Percentiles rank a stretch among this genome's conserved stretches.
These are phyloP conservation scores for Andrena minutula DNA, from an alignment of 2,888 invertebrate genomes.

Conservation along the genomic window DNA sequence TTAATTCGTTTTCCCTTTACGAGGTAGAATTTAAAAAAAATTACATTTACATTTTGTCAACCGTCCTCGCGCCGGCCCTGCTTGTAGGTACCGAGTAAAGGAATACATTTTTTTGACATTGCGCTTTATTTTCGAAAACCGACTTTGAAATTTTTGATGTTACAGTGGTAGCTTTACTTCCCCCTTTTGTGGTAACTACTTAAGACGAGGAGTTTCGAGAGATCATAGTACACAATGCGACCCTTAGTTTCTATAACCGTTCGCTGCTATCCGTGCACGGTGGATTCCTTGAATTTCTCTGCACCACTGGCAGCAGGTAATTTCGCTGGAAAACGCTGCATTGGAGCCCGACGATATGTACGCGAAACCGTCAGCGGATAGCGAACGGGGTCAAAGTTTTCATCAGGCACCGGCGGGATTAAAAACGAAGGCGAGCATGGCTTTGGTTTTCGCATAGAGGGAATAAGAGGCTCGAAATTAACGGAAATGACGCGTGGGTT, in stretches of 20 bases:
- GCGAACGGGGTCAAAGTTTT: constrained; percentile 39
- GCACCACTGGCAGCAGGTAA: constrained; percentile 3
- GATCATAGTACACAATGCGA: neutral
- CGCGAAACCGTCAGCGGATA: constrained; percentile 11
- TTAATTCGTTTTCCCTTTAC: too few species aligned
- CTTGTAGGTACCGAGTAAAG: too few species aligned
- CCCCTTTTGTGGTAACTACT: too few species aligned
- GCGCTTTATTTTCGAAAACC: too few species aligned
- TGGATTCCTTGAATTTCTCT: neutral
- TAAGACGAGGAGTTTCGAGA: too few species aligned
- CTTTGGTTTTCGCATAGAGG: neutral
- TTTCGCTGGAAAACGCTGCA: constrained; percentile 10
- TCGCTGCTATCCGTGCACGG: neutral
- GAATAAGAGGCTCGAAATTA: neutral
- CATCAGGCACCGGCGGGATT: constrained; percentile 38
- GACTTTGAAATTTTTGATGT: too few species aligned
- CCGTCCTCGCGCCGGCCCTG: too few species aligned
- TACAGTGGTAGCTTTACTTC: too few species aligned
- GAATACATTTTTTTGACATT: too few species aligned
- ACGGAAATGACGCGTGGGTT: neutral
- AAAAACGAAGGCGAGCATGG: constrained; percentile 25
- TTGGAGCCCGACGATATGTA: constrained; percentile 13
- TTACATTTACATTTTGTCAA: too few species aligned
- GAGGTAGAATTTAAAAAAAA: too few species aligned
- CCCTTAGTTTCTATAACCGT: neutral